Evolutionary conservation across 2,797 vertebrate genomes (phyloP).

Genomic region (Chaetophractus vellerosus): DNA sequence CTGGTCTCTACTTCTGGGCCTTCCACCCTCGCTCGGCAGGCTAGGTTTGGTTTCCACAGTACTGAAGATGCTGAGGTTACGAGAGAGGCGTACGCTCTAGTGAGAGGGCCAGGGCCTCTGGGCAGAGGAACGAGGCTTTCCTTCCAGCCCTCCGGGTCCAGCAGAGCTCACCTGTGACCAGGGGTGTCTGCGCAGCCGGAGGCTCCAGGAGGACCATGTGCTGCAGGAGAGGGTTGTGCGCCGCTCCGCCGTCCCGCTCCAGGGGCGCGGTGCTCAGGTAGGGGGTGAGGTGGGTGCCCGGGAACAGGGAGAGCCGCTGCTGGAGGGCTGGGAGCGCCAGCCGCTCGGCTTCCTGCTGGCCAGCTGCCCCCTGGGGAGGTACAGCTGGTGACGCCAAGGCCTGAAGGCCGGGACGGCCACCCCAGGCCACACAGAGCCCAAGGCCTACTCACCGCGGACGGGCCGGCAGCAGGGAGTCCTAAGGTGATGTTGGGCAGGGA

Average conservation of each 20-base stretch:
- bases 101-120: no score
- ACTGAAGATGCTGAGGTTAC: no score
- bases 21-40: not conserved
- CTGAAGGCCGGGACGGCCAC: fast-evolving
- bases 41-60: no score
- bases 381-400: fast-evolving
- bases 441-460: slow-evolving; percentile 93
- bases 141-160: not conserved
- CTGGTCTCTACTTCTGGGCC: fast-evolving
- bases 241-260: slow-evolving; percentile 93
- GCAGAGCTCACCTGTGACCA: slow-evolving; percentile 93
- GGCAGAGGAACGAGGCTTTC: not conserved
- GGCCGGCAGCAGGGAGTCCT: slow-evolving; percentile 95
- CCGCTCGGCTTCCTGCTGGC: slow-evolving; percentile 95
- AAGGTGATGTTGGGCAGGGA: slow-evolving; percentile 98
- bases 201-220: slow-evolving; percentile 98
- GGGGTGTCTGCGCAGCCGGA: slow-evolving; percentile 92
- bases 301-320: slow-evolving; percentile 95
- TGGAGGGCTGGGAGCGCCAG: slow-evolving; percentile 93
- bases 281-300: slow-evolving; percentile 94
- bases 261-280: slow-evolving; percentile 94
- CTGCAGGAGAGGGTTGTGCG: slow-evolving; percentile 95
- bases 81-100: no score
- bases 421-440: fast-evolving
- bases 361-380: slow-evolving; percentile 91